Evolutionary conservation across 2,888 invertebrate species (phyloP), one percentile per base, ranked within the genome.

Genomic region (Julus scanicus): DNA sequence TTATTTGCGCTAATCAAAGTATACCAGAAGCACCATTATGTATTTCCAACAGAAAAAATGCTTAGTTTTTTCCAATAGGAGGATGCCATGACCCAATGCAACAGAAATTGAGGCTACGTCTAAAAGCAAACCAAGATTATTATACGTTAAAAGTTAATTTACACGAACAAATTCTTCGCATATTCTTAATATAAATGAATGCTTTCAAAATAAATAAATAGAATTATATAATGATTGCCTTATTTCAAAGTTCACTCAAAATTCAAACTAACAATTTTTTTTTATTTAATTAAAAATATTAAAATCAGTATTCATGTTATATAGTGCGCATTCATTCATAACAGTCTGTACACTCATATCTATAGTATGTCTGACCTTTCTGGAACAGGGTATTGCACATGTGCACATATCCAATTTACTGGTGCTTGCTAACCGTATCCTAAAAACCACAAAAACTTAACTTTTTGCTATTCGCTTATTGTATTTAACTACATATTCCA

Each of bases 1-100:
- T 63, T 63, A 63, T 63, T 63, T 63, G 57, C 57, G n/a, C n/a
- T 63, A n/a, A 63, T 63, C 57, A 63, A 63, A 63, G 57, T n/a
- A 63, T 63, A 6, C 57, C 6, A 63, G n/a, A 63, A 63, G n/a
- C n/a, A 63, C 5, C n/a, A n/a, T 63, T 63, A 63, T n/a, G n/a
- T 2, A 17, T 63, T 63, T 63, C 57, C 57, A n/a, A 53, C 53
- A 48, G 13, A 53, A 53, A 63, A 63, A 63, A 63, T 1, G 57
- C n/a, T 63, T n/a, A 63, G 57, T n/a, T 63, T n/a, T 63, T 63
- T 17, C 17, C 57, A 15, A 53, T 3, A 53, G 53, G 13, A 53
- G 2, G 53, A 11, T 8, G 53, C 53, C 13, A 13, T 53, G 53
- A 53, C 53, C 53, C 53, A 53, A 53, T 53, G 53, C 53, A 11